Conservation (phyloP, 2,113 vertebrate species). For the Hipposideros armiger region DNA sequence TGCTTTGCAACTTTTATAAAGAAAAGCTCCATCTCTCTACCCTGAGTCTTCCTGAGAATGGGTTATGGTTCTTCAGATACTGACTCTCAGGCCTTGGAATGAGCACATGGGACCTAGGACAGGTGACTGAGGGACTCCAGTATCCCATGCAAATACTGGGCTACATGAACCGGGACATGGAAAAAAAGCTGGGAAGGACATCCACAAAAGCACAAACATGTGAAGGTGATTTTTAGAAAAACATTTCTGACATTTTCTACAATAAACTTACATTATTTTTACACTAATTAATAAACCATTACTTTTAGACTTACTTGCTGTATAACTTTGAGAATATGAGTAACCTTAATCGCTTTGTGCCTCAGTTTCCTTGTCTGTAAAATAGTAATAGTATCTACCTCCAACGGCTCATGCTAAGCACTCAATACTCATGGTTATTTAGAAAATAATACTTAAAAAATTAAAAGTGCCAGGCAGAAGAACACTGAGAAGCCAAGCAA, state of each 20-base stretch:
- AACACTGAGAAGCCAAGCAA: not conserved
- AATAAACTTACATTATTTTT: not conserved
- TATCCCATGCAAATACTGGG: not conserved
- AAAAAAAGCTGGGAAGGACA: not conserved
- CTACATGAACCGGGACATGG: not conserved
- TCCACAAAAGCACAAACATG: not conserved
- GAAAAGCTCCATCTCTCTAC: not conserved
- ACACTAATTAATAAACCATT: not conserved
- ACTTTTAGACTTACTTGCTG: not conserved
- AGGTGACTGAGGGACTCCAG: not conserved
- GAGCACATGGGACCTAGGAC: not conserved
- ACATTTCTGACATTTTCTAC: not conserved
- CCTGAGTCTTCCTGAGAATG: not conserved
- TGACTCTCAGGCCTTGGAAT: not conserved
- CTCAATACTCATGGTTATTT: not conserved
- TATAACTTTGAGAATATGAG: not conserved
- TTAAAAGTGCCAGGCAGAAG: not conserved
- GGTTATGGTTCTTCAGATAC: not conserved
- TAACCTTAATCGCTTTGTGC: not conserved
- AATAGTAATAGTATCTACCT: not conserved
- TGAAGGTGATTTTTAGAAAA: not conserved
- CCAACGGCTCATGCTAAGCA: not conserved
- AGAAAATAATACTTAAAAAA: not conserved
- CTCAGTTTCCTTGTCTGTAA: not conserved
- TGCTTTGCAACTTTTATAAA: not conserved